phyloP scores from a whole-genome alignment of 2,113 vertebrate species.

The Emydura subglobosa region DNA sequence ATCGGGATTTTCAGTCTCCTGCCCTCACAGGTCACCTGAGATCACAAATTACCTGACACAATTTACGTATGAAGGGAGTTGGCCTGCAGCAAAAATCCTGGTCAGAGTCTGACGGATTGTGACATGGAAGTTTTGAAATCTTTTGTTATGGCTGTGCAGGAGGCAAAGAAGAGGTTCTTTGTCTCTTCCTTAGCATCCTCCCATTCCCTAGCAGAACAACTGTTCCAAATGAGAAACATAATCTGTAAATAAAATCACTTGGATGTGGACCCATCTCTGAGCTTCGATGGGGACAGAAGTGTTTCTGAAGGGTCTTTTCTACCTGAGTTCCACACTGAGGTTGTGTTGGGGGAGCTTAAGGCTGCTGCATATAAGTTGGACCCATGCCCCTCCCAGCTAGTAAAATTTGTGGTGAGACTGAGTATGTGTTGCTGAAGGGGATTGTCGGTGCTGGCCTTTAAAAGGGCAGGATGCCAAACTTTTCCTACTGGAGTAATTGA shows the following conservation, averaged over 20 bases:
- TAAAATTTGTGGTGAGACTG: not conserved
- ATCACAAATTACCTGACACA: constrained; percentile 35
- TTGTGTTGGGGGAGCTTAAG: not conserved
- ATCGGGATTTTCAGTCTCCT: constrained; percentile 29
- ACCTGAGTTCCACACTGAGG: not conserved
- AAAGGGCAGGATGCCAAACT: not conserved
- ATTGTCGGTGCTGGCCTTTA: not conserved
- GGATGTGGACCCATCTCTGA: not conserved
- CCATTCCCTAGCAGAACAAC: not conserved
- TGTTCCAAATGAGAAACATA: fast-evolving
- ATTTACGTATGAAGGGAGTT: constrained; percentile 18
- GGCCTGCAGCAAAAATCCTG: not conserved
- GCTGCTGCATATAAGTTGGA: not conserved
- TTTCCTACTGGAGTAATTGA: not conserved
- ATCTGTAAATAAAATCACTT: not conserved
- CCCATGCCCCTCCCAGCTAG: not conserved
- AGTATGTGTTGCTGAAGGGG: not conserved
- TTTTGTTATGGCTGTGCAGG: not conserved
- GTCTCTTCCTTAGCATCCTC: not conserved
- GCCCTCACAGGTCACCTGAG: constrained; percentile 23
- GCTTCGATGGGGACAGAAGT: not conserved
- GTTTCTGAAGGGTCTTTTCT: not conserved
- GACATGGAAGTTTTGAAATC: not conserved
- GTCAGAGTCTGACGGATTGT: not conserved
- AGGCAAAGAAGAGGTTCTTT: not conserved